These are phyloP conservation scores for Manduca sexta DNA, from an alignment of 1,140 invertebrate genomes.

Conservation along the genomic window DNA sequence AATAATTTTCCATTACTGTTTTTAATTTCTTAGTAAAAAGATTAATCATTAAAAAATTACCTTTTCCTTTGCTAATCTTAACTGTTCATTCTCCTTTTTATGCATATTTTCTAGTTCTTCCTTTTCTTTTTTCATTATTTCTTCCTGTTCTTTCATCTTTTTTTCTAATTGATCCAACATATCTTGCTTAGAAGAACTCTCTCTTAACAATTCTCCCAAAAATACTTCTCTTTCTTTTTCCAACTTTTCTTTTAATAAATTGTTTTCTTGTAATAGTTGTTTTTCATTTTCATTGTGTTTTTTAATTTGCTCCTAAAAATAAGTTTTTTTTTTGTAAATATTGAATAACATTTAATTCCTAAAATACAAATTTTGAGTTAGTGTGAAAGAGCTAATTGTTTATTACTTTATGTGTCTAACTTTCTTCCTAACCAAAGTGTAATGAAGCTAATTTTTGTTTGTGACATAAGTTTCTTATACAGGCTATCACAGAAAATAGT, in stretches of 20 bases:
- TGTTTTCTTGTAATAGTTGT: constrained; percentile 54
- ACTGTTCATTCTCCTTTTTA: constrained; percentile 39
- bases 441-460: no score
- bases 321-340: neutral
- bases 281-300: constrained; percentile 49
- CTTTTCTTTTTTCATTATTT: constrained; percentile 43
- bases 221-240: constrained; percentile 67
- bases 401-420: no score
- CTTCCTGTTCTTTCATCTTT: constrained; percentile 54
- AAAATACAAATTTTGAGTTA: no score
- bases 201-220: constrained; percentile 61
- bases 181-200: constrained; percentile 68
- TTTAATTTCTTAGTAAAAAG: neutral
- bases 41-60: constrained; percentile 16
- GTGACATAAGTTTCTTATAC: no score
- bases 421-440: no score
- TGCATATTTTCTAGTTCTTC: constrained; percentile 37
- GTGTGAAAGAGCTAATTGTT: no score
- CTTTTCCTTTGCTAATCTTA: constrained; percentile 49
- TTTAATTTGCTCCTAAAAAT: constrained; percentile 42
- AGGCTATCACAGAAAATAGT: no score
- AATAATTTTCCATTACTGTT: no score
- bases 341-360: neutral
- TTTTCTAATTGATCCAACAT: constrained; percentile 51
- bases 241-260: constrained; percentile 61